A percentile compares a stretch with the other conserved stretches of the same genome.
phyloP scores from a whole-genome alignment of 2,888 invertebrate species.

The Tridacna crocea region DNA sequence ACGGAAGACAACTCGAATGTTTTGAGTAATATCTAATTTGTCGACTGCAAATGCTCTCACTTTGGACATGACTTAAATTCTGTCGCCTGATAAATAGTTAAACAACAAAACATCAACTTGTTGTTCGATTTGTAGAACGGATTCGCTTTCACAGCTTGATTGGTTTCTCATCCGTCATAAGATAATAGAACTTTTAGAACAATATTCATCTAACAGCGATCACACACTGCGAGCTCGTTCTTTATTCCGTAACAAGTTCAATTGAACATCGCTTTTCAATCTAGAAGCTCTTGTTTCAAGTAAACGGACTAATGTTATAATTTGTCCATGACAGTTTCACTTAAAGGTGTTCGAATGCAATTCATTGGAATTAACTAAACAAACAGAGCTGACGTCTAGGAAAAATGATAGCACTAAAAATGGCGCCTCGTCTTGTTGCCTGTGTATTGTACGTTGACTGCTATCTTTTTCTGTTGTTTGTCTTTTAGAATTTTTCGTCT shows the following conservation, averaged over 20 bases:
- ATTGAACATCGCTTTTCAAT: constrained; percentile 44
- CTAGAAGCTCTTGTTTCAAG: constrained; percentile 33
- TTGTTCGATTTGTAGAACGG: neutral
- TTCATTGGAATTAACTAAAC: neutral
- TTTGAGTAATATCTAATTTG: too few relatives aligned
- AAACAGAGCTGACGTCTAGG: neutral
- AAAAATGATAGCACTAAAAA: neutral
- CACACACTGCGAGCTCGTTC: neutral
- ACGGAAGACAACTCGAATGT: too few relatives aligned
- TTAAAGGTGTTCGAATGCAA: neutral
- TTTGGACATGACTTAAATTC: too few relatives aligned
- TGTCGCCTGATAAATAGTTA: too few relatives aligned
- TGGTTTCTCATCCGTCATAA: neutral
- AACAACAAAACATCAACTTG: too few relatives aligned
- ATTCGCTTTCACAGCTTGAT: neutral
- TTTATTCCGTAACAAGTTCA: constrained; percentile 14
- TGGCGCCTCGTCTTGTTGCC: neutral
- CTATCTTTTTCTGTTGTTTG: too few relatives aligned
- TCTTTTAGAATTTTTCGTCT: too few relatives aligned
- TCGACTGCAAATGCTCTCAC: too few relatives aligned
- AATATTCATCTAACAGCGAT: neutral
- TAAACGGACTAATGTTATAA: constrained; percentile 1
- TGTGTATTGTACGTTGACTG: too few relatives aligned
- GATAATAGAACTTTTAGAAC: constrained; percentile 1
- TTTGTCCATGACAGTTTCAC: constrained; percentile 3